Evolutionary conservation across 2,113 vertebrate genomes (phyloP).

Genomic region (Pituophis catenifer): DNA sequence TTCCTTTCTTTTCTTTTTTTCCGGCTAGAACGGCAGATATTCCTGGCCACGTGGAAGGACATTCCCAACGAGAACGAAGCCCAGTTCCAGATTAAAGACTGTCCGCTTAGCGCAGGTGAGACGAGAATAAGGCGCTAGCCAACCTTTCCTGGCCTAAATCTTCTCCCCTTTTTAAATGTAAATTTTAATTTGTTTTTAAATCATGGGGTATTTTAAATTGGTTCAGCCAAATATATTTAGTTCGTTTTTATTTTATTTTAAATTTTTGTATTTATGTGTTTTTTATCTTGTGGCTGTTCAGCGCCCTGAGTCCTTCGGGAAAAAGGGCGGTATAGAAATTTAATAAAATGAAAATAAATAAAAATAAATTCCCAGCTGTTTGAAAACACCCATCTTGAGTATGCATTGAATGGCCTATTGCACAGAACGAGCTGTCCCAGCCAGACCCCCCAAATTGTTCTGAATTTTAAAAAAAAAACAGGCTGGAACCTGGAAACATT

Average conservation of each 20-base stretch:
- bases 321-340: no score
- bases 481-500: neutral
- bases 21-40: conserved; percentile 88
- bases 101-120: conserved; percentile 87
- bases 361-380: neutral
- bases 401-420: neutral
- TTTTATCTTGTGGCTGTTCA: no score
- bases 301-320: no score
- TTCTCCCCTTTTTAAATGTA: no score
- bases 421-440: neutral
- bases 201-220: no score
- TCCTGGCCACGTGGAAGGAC: conserved; percentile 97
- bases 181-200: no score
- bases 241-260: no score
- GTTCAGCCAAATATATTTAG: no score
- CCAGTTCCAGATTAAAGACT: conserved; percentile 96
- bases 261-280: no score
- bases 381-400: neutral
- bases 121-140: neutral
- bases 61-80: conserved; percentile 94
- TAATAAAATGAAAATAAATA: no score
- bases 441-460: neutral
- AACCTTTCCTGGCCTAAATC: neutral
- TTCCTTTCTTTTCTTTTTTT: neutral
- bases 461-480: neutral